A percentile compares a stretch with the other conserved stretches of the same genome.
phyloP scores from a whole-genome alignment of 53 echinoderm and acorn worm species.

The Hippasteria phrygiana region DNA sequence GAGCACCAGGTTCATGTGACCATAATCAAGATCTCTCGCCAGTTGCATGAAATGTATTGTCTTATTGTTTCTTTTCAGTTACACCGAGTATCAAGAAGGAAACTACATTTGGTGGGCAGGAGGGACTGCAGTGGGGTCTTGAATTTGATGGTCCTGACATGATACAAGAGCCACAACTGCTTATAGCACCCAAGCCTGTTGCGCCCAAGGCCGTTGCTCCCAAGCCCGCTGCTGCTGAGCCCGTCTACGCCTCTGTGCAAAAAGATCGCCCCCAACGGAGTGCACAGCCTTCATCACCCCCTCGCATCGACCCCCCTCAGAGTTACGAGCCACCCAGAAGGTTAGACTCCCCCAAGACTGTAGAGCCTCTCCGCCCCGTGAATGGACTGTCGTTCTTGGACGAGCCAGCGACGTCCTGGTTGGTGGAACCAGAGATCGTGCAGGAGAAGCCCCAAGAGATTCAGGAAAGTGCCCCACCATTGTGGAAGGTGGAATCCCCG shows the following conservation, averaged over 20 bases:
- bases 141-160: constrained; percentile 64
- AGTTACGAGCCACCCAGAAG: constrained; percentile 21
- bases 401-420: constrained; percentile 43
- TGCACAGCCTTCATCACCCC: background rate
- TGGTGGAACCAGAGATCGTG: constrained; percentile 44
- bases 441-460: constrained; percentile 26
- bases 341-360: background rate
- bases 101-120: constrained; percentile 56
- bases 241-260: constrained; percentile 77
- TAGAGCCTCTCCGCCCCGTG: background rate
- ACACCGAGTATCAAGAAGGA: constrained; percentile 40
- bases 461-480: constrained; percentile 46
- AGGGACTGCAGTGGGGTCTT: constrained; percentile 44
- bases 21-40: no score
- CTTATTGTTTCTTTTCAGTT: constrained; percentile 5
- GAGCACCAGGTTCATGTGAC: no score
- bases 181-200: constrained; percentile 32
- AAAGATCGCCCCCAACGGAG: constrained; percentile 53
- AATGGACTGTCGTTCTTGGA: constrained; percentile 46
- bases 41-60: background rate
- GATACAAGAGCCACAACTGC: constrained; percentile 52
- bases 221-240: constrained; percentile 62
- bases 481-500: constrained; percentile 55
- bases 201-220: constrained; percentile 54
- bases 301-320: constrained; percentile 11